Evolutionary conservation across 2,113 vertebrate species (phyloP), one percentile per base, ranked within the genome.

Genomic region (Leucosticte australis): DNA sequence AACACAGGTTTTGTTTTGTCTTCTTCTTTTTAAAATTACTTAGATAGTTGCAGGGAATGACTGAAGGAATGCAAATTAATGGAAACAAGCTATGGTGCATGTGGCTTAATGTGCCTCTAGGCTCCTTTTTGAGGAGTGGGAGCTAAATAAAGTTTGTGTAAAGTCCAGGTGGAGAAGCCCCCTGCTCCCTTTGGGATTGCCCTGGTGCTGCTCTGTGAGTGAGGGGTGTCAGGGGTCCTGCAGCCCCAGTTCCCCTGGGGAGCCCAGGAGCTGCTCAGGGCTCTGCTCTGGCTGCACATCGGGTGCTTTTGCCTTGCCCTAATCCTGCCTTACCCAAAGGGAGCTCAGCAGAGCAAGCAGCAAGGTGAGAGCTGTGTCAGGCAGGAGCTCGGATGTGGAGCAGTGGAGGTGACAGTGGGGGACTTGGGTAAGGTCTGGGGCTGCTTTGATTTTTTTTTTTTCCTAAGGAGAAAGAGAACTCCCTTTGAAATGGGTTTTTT

Each of bases 401-500:
- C 31, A 31, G 28, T 0, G 4, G 46, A 37, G 67, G 53, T 1
- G 7, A 26, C 3, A 2, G 8, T 31, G 4, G 33, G 41, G 63
- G 56, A 56, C 30, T 73, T 17, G 26, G 35, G 26, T 37, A 30
- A 68, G 64, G 69, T 39, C 47, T 65, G 73, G 44, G 76, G 63
- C 21, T 79, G 52, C 76, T 97, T 87, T 82, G 56, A 31, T 80
- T 77, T 41, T 57, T 60, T 41, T 57, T 60, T 52, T 74, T 37
- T 41, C 41, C 20, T 44, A n/a, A 52, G 39, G 10, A 56, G n/a
- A 76, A 77, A 46, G 50, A 86, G 33, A 68, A 73, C 27, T 80
- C 39, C 27, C 63, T 96, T 92, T 95, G 76, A 90, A 93, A 94
- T 64, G 50, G 15, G 21, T 16, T 77, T 73, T 71, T 57, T 71